Evolutionary conservation across 1,140 invertebrate genomes (phyloP), one percentile per base, ranked within the genome.

Genomic region (Papilio xuthus): DNA sequence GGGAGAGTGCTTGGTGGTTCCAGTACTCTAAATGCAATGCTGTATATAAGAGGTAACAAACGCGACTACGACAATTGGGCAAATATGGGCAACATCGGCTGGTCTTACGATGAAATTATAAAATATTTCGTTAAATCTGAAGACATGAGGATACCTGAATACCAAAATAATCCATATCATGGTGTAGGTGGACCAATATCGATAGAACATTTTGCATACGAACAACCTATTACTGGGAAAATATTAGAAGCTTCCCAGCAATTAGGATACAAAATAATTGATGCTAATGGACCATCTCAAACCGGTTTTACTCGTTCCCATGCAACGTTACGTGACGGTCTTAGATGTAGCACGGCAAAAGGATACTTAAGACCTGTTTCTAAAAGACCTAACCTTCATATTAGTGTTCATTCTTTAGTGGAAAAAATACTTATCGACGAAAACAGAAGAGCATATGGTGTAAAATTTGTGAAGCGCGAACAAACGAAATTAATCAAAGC

Each of bases 31-130:
- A 99, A 99, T 87, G 97, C 97, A 4, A 98, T 99, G 97, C 94
- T 98, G 50, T 99, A 98, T 83, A 95, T 98, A 0, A 93, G 98
- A 42, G 98, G 98, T 0, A 98, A 99, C 92, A 95, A 94, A 50
- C 93, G 90, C 4, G 98, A 99, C 92, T 99, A 98, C 86, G 97
- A 99, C 86, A 89, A 95, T 18, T 99, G 98, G 97, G 96, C 95
- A 26, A 90, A 91, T 47, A 85, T 96, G 89, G 97, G 95, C 82
- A 98, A 96, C 90, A 75, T 88, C 3, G 97, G 95, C 18, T 98
- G 97, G 95, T 94, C 96, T 23, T 97, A 97, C 76, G 95, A 96
- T 44, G 96, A 96, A 32, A 95, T 99, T 69, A 93, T 98, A 37
- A 97, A 97, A 56, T 98, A 98, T 86, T 98, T 98, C 86, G 95